Evolutionary conservation across 2,797 vertebrate species (phyloP).

Genomic region (Semaprochilodus insignis): DNA sequence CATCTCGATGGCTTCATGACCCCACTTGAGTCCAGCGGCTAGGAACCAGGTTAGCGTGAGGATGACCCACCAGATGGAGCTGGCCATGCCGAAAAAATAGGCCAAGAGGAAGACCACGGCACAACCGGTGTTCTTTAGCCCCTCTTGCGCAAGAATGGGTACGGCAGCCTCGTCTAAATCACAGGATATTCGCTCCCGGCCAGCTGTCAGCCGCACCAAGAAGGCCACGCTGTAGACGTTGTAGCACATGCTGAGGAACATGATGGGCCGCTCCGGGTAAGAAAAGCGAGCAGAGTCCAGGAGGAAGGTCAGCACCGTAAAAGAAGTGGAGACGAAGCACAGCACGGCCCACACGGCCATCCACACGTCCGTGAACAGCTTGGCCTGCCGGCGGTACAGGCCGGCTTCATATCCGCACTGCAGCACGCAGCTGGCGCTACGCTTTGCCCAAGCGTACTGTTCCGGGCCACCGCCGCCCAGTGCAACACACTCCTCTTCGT

Average conservation of each 20-base stretch:
- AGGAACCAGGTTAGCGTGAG: conserved; percentile 98
- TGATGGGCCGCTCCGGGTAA: conserved; percentile 97
- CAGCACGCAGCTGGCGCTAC: conserved; percentile 89
- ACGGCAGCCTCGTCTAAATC: conserved; percentile 94
- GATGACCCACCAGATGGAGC: conserved; percentile 99
- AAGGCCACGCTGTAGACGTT: conserved; percentile 99
- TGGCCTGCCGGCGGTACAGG: conserved; percentile 89
- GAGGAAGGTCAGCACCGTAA: conserved; percentile 96
- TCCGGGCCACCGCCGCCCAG: conserved; percentile 83
- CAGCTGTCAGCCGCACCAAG: conserved; percentile 94
- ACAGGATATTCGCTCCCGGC: conserved; percentile 97
- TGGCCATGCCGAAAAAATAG: conserved; percentile 99
- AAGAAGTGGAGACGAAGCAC: conserved; percentile 96
- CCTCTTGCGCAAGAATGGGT: conserved; percentile 96
- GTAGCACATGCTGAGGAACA: conserved; percentile 99
- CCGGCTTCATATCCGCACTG: conserved; percentile 96
- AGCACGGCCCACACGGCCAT: conserved; percentile 97
- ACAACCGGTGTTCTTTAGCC: conserved; percentile 98
- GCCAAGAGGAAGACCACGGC: conserved; percentile 98
- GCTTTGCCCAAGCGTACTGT: conserved; percentile 95
- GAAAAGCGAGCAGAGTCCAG: conserved; percentile 96
- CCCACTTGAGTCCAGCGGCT: conserved; percentile 97
- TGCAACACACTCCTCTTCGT: conserved; percentile 91
- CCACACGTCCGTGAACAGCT: conserved; percentile 97
- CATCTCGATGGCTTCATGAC: conserved; percentile 98